These are phyloP conservation scores for Trichonephila inaurata DNA, from an alignment of 1,140 invertebrate genomes.

Conservation along the genomic window DNA sequence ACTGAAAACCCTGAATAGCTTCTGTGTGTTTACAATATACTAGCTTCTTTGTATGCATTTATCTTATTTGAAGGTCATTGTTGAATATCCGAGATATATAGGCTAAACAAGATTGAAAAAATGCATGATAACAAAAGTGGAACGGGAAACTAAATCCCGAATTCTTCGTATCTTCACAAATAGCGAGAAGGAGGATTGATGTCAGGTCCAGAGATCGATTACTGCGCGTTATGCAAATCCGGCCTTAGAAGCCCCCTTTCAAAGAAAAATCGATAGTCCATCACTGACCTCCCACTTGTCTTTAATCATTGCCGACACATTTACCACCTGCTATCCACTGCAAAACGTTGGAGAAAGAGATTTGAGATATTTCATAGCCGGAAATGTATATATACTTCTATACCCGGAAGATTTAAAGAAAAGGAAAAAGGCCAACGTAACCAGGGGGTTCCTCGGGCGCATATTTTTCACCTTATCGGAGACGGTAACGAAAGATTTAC, in stretches of 20 bases:
- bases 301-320: slow-evolving; percentile 76
- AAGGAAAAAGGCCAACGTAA: neutral
- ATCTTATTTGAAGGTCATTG: too few species aligned
- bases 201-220: slow-evolving; percentile 69
- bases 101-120: neutral
- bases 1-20: too few species aligned
- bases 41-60: too few species aligned
- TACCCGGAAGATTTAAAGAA: slow-evolving; percentile 39
- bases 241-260: slow-evolving; percentile 7
- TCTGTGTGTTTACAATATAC: too few species aligned
- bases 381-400: too few species aligned
- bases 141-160: neutral
- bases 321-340: slow-evolving; percentile 73
- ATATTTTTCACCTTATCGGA: slow-evolving; percentile 62
- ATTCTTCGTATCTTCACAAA: slow-evolving; percentile 6
- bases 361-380: slow-evolving; percentile 55
- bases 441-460: neutral
- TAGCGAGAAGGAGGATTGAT: slow-evolving; percentile 44
- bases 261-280: slow-evolving; percentile 72
- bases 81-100: neutral
- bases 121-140: neutral
- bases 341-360: slow-evolving; percentile 48
- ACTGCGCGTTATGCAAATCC: slow-evolving; percentile 72
- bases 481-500: slow-evolving; percentile 37
- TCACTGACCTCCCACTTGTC: slow-evolving; percentile 71